Base-by-base conservation (phyloP, 30 jellyfish, hydroid and myxozoan genomes). In the Aurelia sp. region DNA sequence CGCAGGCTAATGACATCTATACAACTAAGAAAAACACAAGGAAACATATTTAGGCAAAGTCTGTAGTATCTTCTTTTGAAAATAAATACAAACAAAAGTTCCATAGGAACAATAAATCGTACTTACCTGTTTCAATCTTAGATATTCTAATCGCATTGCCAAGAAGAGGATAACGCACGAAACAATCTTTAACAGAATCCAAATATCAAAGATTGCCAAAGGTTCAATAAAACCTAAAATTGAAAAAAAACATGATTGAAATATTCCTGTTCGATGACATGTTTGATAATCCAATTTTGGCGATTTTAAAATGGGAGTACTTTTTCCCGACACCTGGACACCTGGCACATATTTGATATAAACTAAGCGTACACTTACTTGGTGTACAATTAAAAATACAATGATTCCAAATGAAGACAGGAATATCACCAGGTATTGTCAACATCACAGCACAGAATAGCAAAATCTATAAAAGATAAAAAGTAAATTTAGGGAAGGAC, bases 51-150 rank as follows among this genome's bases (percentile, higher is more conserved):
- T 2, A 0, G 33, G 33, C 1, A 27, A 27, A 27, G 33, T 27
- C 33, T 27, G 33, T 0, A 27, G 33, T 27, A 27, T 27, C 33
- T 27, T 27, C 33, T 27, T 27, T 27, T 38, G 16, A 44, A 44
- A 44, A 8, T 7, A 44, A 5, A 7, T 8, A 44, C 9, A 3
- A 8, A 44, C 8, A 44, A 9, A 5, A 2, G 1, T 44, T 44
- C 55, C 8, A 44, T n/a, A 44, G 55, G 7, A 44, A 44, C 55
- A 44, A 8, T 16, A 8, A 44, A 59, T 59, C 5, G 13, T 18
- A 18, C 82, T 6, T 20, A 82, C 91, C 78, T 82, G 91, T 53
- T 69, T 74, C 53, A 82, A 73, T 60, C 91, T 40, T 15, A 67
- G 58, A 33, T 15, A 82, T 50, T 82, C 91, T 58, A n/a, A 35